Evolutionary conservation across 64 coral and sea anemone genomes (phyloP).

Genomic region (Actinia tenebrosa): DNA sequence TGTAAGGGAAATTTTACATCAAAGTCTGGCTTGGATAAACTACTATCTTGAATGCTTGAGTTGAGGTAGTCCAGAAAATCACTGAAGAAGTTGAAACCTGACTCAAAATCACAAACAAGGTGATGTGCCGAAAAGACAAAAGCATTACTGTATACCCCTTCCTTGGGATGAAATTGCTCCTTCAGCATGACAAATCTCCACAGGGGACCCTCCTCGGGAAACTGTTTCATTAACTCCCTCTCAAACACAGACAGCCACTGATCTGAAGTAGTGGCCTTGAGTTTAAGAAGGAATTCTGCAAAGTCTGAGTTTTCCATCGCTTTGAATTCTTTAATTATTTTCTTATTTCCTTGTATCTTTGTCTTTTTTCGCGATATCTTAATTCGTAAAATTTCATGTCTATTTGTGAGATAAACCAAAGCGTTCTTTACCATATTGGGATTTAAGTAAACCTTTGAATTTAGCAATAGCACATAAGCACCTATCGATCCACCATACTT

Average conservation of each 20-base stretch:
- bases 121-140: slow-evolving; percentile 37
- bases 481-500: slow-evolving; percentile 41
- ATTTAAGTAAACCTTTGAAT: slow-evolving; percentile 14
- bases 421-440: slow-evolving; percentile 10
- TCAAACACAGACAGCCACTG: slow-evolving; percentile 47
- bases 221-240: slow-evolving; percentile 42
- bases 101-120: slow-evolving; percentile 29
- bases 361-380: slow-evolving; percentile 27
- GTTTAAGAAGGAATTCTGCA: slow-evolving; percentile 38
- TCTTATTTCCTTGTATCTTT: neutral
- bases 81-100: slow-evolving; percentile 25
- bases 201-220: slow-evolving; percentile 45
- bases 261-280: slow-evolving; percentile 23
- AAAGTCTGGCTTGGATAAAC: neutral
- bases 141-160: slow-evolving; percentile 33
- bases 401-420: slow-evolving; percentile 35
- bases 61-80: slow-evolving; percentile 48
- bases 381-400: slow-evolving; percentile 37
- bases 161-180: slow-evolving; percentile 44
- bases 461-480: slow-evolving; percentile 35
- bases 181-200: slow-evolving; percentile 52
- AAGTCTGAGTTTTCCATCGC: slow-evolving; percentile 41
- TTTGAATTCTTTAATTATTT: slow-evolving; percentile 29
- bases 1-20: slow-evolving; percentile 4
- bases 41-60: neutral